These are phyloP conservation scores for Chloebia gouldiae DNA, from an alignment of 2,113 vertebrate genomes.

Conservation along the genomic window DNA sequence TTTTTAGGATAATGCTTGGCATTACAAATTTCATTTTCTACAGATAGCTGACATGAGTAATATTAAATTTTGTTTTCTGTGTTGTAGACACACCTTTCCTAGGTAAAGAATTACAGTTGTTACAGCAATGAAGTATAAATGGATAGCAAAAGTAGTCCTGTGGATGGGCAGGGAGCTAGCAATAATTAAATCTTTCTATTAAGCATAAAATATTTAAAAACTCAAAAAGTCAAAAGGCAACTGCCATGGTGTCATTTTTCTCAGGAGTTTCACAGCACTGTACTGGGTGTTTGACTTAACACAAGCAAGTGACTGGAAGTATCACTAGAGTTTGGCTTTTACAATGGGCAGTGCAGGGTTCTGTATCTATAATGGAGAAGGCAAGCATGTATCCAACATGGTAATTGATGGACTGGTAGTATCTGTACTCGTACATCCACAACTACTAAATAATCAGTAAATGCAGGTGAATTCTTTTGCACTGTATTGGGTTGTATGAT, in stretches of 20 bases:
- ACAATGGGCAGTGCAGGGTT: background rate
- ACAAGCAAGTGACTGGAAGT: background rate
- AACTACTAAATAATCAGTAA: background rate
- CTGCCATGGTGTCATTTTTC: background rate
- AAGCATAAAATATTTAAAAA: background rate
- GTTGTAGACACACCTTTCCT: background rate
- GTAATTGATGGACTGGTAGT: background rate
- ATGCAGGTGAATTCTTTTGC: background rate
- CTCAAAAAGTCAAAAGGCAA: background rate
- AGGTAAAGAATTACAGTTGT: background rate
- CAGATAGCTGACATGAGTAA: background rate
- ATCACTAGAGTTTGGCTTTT: background rate
- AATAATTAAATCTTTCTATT: background rate
- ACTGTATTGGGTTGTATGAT: background rate
- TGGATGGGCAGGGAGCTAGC: background rate
- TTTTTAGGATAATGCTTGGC: background rate
- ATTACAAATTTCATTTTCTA: background rate
- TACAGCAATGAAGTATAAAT: background rate
- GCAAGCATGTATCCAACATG: accelerated
- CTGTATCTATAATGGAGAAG: background rate
- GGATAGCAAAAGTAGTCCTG: background rate
- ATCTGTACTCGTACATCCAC: background rate
- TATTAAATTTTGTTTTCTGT: background rate
- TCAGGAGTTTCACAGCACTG: background rate
- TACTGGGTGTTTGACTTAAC: background rate